Conservation (phyloP, 2,113 vertebrate species). For the Oreochromis tanganicae region DNA sequence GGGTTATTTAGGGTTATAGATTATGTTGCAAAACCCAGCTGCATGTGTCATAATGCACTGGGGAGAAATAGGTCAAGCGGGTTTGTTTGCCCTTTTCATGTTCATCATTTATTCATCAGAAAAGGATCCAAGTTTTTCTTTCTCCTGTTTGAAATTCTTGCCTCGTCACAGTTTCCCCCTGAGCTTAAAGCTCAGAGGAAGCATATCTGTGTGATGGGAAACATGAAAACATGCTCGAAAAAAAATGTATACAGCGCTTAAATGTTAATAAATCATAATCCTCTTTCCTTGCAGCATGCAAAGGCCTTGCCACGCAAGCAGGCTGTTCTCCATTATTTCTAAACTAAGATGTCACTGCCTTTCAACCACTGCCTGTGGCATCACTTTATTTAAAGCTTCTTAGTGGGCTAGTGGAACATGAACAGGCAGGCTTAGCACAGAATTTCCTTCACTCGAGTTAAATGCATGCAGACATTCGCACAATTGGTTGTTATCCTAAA, state of each 20-base stretch:
- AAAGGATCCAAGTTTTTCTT: not conserved
- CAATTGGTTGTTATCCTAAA: not conserved
- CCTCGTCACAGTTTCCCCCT: not conserved
- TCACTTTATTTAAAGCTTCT: conserved; percentile 51
- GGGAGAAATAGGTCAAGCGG: not conserved
- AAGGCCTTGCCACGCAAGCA: not conserved
- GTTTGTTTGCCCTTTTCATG: not conserved
- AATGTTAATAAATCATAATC: conserved; percentile 24
- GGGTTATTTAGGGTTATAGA: not conserved
- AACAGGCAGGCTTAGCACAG: conserved; percentile 8
- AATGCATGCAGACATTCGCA: not conserved
- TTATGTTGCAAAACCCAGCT: not conserved
- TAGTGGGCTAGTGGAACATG: conserved; percentile 6
- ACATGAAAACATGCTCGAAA: not conserved
- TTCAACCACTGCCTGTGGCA: conserved; percentile 32
- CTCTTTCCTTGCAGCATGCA: not conserved
- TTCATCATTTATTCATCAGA: conserved; percentile 16
- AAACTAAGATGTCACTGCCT: conserved; percentile 3
- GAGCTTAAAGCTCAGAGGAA: not conserved
- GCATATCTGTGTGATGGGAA: not conserved
- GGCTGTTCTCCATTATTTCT: not conserved
- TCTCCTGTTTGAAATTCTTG: not conserved
- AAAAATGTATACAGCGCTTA: not conserved
- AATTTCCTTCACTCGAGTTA: not conserved
- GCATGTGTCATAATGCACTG: not conserved